Percentiles rank a stretch among this genome's conserved stretches.
Conservation (phyloP, 1,140 invertebrate genomes). For the Bombus difficillimus region DNA sequence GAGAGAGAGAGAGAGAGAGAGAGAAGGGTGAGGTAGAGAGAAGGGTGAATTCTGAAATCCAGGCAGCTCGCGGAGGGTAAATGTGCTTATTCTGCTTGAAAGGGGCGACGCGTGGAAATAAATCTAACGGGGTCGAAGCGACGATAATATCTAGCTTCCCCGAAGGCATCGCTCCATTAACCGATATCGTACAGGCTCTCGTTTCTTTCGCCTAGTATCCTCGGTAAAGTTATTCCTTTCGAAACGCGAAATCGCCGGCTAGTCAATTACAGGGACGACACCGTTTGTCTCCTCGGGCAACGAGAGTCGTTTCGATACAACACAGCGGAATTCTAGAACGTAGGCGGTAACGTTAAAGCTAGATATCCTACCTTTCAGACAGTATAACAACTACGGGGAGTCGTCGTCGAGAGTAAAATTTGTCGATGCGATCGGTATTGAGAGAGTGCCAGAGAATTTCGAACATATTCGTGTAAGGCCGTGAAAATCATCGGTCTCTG, state of each 20-base stretch:
- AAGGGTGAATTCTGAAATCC: slow-evolving; percentile 44
- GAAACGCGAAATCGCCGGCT: background rate
- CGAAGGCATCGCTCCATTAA: slow-evolving; percentile 44
- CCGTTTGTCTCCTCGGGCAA: too few relatives aligned
- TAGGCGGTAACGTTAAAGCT: too few relatives aligned
- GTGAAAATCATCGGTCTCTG: too few relatives aligned
- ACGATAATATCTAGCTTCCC: slow-evolving; percentile 47
- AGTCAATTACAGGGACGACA: background rate
- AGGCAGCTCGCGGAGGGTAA: slow-evolving; percentile 9
- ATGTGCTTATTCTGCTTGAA: slow-evolving; percentile 52
- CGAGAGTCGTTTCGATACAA: too few relatives aligned
- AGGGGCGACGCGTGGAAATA: slow-evolving; percentile 42
- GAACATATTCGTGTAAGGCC: too few relatives aligned
- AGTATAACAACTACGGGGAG: too few relatives aligned
- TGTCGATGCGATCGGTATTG: too few relatives aligned
- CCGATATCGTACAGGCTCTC: slow-evolving; percentile 17
- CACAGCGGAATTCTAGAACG: too few relatives aligned
- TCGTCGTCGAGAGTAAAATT: too few relatives aligned
- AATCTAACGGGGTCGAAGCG: slow-evolving; percentile 38
- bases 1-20: background rate
- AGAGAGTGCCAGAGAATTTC: too few relatives aligned
- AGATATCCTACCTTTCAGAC: too few relatives aligned
- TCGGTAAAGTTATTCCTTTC: background rate
- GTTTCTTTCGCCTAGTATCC: background rate
- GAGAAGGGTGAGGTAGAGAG: too few relatives aligned